phyloP scores from a whole-genome alignment of 2,797 vertebrate species.

The Muscicapa striata region DNA sequence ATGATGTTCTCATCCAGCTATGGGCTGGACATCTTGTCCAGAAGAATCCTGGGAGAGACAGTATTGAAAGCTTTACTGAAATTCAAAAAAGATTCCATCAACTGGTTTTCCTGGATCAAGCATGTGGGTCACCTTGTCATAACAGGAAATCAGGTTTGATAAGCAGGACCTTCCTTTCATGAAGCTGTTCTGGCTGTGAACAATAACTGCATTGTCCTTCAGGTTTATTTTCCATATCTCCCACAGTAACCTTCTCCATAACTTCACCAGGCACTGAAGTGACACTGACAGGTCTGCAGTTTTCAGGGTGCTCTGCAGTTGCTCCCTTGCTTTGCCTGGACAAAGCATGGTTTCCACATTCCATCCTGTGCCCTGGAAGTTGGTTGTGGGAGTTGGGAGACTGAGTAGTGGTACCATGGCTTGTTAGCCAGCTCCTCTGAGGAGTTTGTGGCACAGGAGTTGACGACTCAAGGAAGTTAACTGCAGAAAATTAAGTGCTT shows the following conservation, averaged over 20 bases:
- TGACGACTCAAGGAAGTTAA: background rate
- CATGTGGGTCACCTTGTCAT: background rate
- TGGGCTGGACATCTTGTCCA: background rate
- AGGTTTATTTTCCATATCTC: background rate
- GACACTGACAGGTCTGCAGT: background rate
- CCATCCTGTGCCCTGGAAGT: background rate
- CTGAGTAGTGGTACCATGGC: background rate
- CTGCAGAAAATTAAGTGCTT: background rate
- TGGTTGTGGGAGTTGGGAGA: background rate
- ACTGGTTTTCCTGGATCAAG: background rate
- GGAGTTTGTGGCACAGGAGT: background rate
- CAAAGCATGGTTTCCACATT: background rate
- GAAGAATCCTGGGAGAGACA: background rate
- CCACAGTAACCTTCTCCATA: background rate
- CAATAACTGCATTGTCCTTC: background rate
- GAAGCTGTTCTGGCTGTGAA: background rate
- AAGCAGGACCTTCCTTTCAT: background rate
- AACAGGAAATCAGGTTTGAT: background rate
- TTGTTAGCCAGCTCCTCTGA: background rate
- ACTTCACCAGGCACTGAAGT: background rate
- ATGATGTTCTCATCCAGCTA: background rate
- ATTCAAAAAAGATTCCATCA: background rate
- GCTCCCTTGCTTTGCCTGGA: background rate
- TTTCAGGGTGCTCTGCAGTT: background rate
- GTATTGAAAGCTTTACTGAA: background rate